Percentiles rank a stretch among this genome's conserved stretches.
Conservation (phyloP, 1,140 invertebrate genomes). For the Anagrus nilaparvatae region DNA sequence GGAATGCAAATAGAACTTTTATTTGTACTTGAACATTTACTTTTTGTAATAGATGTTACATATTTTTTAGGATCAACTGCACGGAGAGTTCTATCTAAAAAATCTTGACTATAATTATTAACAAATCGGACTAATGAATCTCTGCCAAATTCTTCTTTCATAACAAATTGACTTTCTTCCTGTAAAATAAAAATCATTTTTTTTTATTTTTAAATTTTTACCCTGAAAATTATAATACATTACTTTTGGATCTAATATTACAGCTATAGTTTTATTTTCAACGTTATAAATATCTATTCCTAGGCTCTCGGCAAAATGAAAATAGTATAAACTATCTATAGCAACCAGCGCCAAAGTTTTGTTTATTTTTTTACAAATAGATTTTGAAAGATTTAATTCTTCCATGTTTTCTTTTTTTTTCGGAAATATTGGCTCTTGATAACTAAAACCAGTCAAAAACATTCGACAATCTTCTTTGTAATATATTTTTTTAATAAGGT, state of each 20-base stretch:
- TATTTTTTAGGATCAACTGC: slow-evolving; percentile 28
- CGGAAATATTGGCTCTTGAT: slow-evolving; percentile 30
- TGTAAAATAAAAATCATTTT: slow-evolving; percentile 36
- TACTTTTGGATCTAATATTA: slow-evolving; percentile 66
- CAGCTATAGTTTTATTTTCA: slow-evolving; percentile 54
- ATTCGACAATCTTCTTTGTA: slow-evolving; percentile 29
- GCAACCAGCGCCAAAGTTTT: slow-evolving; percentile 56
- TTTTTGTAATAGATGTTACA: slow-evolving; percentile 20
- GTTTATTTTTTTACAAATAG: slow-evolving; percentile 52
- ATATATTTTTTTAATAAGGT: slow-evolving; percentile 17
- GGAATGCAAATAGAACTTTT: slow-evolving; percentile 37
- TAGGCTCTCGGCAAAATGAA: slow-evolving; percentile 61
- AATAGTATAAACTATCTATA: slow-evolving; percentile 58
- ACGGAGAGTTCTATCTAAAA: slow-evolving; percentile 43
- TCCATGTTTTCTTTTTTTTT: slow-evolving; percentile 13
- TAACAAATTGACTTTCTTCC: slow-evolving; percentile 58
- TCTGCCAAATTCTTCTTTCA: slow-evolving; percentile 48
- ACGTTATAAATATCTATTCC: slow-evolving; percentile 53
- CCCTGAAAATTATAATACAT: slow-evolving; percentile 15
- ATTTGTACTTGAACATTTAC: slow-evolving; percentile 20
- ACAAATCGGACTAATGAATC: slow-evolving; percentile 52
- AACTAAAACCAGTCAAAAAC: slow-evolving; percentile 33
- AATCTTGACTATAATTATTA: slow-evolving; percentile 50
- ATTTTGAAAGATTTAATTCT: slow-evolving; percentile 28
- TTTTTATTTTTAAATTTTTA: neutral